Conservation (phyloP, 2,888 invertebrate species). For the Scelioninae gen. 2 region DNA sequence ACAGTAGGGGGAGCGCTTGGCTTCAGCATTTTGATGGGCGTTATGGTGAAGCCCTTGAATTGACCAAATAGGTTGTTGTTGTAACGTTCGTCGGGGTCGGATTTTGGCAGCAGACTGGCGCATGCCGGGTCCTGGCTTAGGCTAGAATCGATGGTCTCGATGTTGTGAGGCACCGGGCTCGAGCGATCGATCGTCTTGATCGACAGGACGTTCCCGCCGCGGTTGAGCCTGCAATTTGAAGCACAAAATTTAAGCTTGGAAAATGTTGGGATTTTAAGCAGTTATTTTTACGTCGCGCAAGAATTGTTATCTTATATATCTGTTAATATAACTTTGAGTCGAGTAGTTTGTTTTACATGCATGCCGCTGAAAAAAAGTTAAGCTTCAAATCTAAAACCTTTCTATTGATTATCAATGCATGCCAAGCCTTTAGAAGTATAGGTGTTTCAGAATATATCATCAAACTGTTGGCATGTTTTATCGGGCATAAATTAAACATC, state of each 20-base stretch:
- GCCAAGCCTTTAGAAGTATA: too few species aligned
- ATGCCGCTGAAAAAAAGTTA: too few species aligned
- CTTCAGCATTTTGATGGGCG: conserved; percentile 77
- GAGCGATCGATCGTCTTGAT: conserved; percentile 73
- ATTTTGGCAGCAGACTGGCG: conserved; percentile 72
- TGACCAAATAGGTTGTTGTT: conserved; percentile 85
- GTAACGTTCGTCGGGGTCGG: conserved; percentile 74
- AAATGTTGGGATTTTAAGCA: conserved; percentile 30
- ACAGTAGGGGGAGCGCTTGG: conserved; percentile 76
- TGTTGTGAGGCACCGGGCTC: conserved; percentile 68
- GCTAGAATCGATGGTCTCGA: conserved; percentile 73
- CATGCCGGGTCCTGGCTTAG: conserved; percentile 73
- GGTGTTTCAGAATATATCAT: too few species aligned
- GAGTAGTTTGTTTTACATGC: too few species aligned
- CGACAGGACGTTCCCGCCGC: conserved; percentile 67
- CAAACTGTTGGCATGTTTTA: too few species aligned
- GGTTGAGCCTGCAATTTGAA: conserved; percentile 67
- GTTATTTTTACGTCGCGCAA: neutral
- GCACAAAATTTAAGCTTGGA: conserved; percentile 63
- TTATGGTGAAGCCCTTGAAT: conserved; percentile 89
- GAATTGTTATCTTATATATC: too few species aligned
- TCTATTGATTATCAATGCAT: too few species aligned
- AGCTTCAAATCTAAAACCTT: too few species aligned
- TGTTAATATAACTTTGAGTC: neutral
- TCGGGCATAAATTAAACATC: too few species aligned